Base-by-base conservation (phyloP, 1,140 invertebrate genomes). In the Idris sp. region DNA sequence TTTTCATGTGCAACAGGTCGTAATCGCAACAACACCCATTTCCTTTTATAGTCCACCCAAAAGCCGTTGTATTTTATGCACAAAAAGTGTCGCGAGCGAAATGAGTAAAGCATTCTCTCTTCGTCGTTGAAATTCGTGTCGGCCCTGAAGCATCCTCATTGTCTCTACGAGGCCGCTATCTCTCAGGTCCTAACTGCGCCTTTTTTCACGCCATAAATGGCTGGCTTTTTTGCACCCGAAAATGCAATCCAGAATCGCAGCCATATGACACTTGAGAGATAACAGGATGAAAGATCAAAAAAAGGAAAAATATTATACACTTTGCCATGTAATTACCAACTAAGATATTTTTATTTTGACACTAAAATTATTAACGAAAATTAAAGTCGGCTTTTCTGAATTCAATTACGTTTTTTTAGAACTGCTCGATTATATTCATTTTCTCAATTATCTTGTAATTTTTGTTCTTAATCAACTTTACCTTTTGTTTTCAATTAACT, bases 1-100 rank as follows among this genome's bases (percentile, higher is more conserved):
- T 64, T 59, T 51, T 51, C 28, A n/a, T 18, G 38, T 18, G 69
- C 69, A 73, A 73, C 69, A 73, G 69, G 69, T 73, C 53, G 69
- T 43, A 59, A 65, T 73, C 53, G 53, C 46, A 38, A 73, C 59
- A 48, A 71, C 67, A 41, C 59, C 61, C 41, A 54, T 61, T 74
- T 67, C 40, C 53, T 74, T 74, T 74, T 74, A 67, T 48, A 61
- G 38, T 28, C 49, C 43, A 40, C 33, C 38, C 53, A 18, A 65
- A 58, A 59, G 36, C 51, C 16, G 38, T 44, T 43, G 49, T 49
- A 44, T 43, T 58, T 73, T 51, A 44, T 54, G 56, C 33, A 53
- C 53, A 73, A 73, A 73, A 73, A 64, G 53, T 73, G 58, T 49
- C 41, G 48, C 36, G 5, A 26, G 18, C 30, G 33, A 26, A 58